These are phyloP conservation scores for Clarias macrocephalus DNA, from an alignment of 2,113 vertebrate genomes.

Conservation along the genomic window DNA sequence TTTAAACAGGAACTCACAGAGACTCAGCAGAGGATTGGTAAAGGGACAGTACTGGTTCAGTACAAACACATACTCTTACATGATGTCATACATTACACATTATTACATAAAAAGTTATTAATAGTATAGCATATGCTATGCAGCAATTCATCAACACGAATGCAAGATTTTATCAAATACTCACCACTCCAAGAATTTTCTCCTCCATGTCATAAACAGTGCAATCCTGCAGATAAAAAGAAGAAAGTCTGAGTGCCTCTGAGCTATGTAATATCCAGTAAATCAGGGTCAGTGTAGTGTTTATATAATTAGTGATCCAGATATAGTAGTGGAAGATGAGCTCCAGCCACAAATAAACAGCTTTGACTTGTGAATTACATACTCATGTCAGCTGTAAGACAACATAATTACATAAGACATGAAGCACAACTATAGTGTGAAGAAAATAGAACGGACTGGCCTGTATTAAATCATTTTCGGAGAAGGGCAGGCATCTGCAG, in stretches of 20 bases:
- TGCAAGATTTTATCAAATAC: constrained; percentile 60
- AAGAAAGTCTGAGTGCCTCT: constrained; percentile 43
- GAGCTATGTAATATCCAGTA: constrained; percentile 43
- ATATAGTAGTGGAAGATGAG: constrained; percentile 59
- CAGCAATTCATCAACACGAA: neutral
- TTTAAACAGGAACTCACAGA: constrained; percentile 35
- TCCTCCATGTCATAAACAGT: constrained; percentile 95
- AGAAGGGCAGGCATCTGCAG: neutral
- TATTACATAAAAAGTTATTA: neutral
- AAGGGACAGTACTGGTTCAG: neutral
- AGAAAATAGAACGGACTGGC: constrained; percentile 34
- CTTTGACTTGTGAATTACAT: constrained; percentile 59
- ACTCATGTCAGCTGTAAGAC: constrained; percentile 55
- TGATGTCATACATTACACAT: neutral
- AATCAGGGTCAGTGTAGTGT: constrained; percentile 50
- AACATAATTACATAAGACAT: constrained; percentile 59
- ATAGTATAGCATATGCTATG: neutral
- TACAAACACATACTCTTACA: neutral
- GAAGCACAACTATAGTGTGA: constrained; percentile 48
- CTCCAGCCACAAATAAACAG: constrained; percentile 64
- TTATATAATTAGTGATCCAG: constrained; percentile 62
- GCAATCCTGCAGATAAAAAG: constrained; percentile 82
- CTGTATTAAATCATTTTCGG: constrained; percentile 24
- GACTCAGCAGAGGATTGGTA: constrained; percentile 40
- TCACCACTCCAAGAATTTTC: constrained; percentile 92